Percentiles rank a stretch among this genome's conserved stretches.
Evolutionary conservation across 1,140 invertebrate species (phyloP).

Genomic region (Drosophila subpulchrella): DNA sequence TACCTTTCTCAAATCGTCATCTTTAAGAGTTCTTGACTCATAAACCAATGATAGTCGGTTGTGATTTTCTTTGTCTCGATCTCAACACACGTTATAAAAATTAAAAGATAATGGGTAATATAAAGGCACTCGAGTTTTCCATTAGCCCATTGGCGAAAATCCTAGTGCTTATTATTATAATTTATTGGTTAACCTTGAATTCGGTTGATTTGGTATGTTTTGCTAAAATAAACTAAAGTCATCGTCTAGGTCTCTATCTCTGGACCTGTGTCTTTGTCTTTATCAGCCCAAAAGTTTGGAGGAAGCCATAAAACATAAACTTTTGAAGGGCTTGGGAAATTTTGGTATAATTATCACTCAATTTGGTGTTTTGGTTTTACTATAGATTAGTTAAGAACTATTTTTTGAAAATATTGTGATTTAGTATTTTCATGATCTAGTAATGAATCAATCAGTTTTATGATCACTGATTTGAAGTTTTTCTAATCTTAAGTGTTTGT

Average conservation of each 20-base stretch:
- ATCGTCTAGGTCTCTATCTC: constrained; percentile 20
- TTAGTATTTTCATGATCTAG: too few species aligned
- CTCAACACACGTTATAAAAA: constrained; percentile 4
- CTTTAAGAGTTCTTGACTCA: constrained; percentile 1
- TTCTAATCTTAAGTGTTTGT: neutral
- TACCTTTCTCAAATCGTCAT: constrained; percentile 3
- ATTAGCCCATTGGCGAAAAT: constrained; percentile 8
- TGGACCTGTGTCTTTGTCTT: neutral
- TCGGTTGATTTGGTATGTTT: constrained; percentile 5
- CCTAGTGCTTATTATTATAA: constrained; percentile 26
- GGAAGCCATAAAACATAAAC: neutral
- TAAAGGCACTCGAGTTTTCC: constrained; percentile 3
- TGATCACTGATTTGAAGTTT: too few species aligned
- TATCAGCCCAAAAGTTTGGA: constrained; percentile 5
- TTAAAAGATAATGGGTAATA: constrained; percentile 4
- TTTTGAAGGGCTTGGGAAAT: neutral
- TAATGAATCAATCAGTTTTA: too few species aligned
- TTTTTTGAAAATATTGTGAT: neutral
- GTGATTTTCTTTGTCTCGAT: constrained; percentile 40
- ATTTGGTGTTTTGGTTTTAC: too few species aligned
- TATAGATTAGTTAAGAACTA: too few species aligned
- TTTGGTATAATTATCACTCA: neutral
- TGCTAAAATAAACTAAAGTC: constrained; percentile 29
- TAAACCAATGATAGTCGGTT: constrained; percentile 1
- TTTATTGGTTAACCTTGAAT: constrained; percentile 44